Conservation (phyloP, 2,113 vertebrate species). For the Plotosus lineatus region DNA sequence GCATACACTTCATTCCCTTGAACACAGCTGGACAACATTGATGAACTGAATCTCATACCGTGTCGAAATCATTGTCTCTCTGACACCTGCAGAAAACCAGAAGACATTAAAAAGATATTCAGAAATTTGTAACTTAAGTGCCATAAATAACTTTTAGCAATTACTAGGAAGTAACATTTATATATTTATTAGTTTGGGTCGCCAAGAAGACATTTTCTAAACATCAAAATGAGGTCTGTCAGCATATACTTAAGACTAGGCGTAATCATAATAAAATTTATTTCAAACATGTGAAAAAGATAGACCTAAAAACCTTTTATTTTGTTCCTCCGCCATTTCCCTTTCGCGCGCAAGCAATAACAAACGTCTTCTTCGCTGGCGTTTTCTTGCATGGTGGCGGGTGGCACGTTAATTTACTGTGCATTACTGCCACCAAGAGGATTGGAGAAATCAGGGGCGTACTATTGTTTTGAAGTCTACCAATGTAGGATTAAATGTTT, state of each 20-base stretch:
- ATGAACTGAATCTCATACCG: constrained; percentile 49
- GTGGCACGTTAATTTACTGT: background rate
- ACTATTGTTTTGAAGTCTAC: background rate
- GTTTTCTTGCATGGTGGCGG: background rate
- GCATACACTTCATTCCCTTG: background rate
- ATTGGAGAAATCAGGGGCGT: background rate
- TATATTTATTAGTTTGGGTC: background rate
- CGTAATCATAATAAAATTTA: background rate
- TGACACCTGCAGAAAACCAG: constrained; percentile 46
- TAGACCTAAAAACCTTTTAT: constrained; percentile 1
- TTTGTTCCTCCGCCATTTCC: constrained; percentile 72
- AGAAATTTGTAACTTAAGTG: background rate
- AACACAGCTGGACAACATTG: background rate
- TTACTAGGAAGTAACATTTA: too few species aligned
- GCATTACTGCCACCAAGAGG: background rate
- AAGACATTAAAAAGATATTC: background rate
- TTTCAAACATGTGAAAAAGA: background rate
- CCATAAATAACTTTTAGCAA: background rate
- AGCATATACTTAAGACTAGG: background rate
- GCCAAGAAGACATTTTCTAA: background rate
- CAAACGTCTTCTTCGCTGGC: background rate
- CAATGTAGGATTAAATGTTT: background rate
- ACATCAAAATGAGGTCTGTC: background rate
- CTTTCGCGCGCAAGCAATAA: constrained; percentile 61
- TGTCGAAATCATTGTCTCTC: constrained; percentile 30